Conservation (phyloP, 2,797 vertebrate species). For the Chaenodraco wilsoni region DNA sequence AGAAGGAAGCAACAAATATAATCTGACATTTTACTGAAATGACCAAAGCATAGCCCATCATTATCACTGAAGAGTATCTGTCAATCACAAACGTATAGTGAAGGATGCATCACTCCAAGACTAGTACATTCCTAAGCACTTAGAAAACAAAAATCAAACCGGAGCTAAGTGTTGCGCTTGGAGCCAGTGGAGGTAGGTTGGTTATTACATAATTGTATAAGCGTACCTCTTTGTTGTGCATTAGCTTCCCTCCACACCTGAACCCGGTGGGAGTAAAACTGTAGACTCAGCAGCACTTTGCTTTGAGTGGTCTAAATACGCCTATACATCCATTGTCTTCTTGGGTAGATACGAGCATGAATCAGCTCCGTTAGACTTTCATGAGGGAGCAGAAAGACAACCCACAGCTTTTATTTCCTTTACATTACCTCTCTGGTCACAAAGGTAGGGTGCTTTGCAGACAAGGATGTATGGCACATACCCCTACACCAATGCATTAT, state of each 20-base stretch:
- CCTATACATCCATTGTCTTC: slow-evolving; percentile 71
- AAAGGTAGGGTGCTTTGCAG: slow-evolving; percentile 53
- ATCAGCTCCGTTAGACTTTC: slow-evolving; percentile 79
- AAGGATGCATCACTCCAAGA: slow-evolving; percentile 10
- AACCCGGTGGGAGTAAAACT: slow-evolving; percentile 76
- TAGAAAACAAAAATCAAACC: slow-evolving; percentile 30
- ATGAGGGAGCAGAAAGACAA: slow-evolving; percentile 71
- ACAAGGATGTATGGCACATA: slow-evolving; percentile 58
- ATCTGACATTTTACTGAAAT: slow-evolving; percentile 36
- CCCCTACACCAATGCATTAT: slow-evolving; percentile 67
- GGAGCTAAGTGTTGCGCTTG: slow-evolving; percentile 45
- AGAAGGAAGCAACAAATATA: slow-evolving; percentile 29
- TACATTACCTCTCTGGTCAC: slow-evolving; percentile 61
- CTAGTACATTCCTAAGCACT: slow-evolving; percentile 26
- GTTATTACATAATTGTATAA: slow-evolving; percentile 70
- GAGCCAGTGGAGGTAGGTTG: slow-evolving; percentile 49
- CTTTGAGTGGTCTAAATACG: slow-evolving; percentile 68
- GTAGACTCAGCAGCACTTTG: slow-evolving; percentile 72
- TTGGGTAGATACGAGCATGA: slow-evolving; percentile 63
- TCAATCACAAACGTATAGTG: slow-evolving; percentile 13
- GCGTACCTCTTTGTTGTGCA: slow-evolving; percentile 62
- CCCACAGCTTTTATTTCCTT: slow-evolving; percentile 71
- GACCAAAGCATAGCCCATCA: slow-evolving; percentile 29
- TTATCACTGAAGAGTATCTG: slow-evolving; percentile 25
- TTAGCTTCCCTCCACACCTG: slow-evolving; percentile 68